Evolutionary conservation across 2,113 vertebrate genomes (phyloP).

Genomic region (Furnarius figulus): DNA sequence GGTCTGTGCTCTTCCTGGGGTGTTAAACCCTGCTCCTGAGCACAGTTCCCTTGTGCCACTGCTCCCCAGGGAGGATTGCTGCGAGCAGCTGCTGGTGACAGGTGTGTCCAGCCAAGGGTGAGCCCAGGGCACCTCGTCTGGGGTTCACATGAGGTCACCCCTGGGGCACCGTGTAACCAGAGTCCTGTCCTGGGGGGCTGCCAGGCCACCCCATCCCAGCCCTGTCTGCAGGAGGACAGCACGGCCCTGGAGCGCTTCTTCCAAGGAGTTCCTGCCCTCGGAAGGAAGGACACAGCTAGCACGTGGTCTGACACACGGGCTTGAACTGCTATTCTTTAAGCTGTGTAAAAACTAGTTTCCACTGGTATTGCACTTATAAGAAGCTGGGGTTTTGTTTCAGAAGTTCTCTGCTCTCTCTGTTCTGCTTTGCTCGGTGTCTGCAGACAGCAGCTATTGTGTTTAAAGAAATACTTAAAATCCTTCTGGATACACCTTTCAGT

Average conservation of each 20-base stretch:
- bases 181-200: background rate
- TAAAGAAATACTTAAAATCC: background rate
- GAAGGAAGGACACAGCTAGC: background rate
- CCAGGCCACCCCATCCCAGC: background rate
- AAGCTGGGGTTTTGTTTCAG: background rate
- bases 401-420: background rate
- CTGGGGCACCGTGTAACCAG: accelerated
- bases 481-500: background rate
- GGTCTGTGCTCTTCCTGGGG: background rate
- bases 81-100: background rate
- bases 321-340: background rate
- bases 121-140: accelerated
- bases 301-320: accelerated
- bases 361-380: background rate
- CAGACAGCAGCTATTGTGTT: background rate
- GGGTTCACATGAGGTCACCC: background rate
- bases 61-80: background rate
- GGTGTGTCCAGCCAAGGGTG: background rate
- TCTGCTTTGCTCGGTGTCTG: background rate
- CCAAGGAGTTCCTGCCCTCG: accelerated
- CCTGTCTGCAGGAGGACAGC: background rate
- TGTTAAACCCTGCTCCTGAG: background rate
- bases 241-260: accelerated
- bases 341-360: background rate
- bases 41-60: background rate